These are phyloP conservation scores for Caenorhabditis virilis DNA, from an alignment of 2,888 invertebrate species.

Conservation along the genomic window DNA sequence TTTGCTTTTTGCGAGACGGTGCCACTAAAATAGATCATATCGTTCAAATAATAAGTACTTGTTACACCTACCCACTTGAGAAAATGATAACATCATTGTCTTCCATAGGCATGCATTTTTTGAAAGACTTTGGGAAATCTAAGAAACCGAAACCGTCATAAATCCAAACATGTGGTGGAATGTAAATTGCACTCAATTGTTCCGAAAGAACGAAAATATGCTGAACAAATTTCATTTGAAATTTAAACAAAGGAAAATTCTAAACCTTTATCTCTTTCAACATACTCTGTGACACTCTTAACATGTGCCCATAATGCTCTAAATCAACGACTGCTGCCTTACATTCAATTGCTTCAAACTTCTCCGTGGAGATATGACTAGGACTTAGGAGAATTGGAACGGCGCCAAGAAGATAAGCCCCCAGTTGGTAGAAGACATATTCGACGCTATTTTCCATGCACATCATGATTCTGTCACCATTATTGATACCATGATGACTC, in stretches of 20 bases:
- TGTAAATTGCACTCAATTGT: conserved; percentile 28
- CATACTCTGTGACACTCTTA: conserved; percentile 10
- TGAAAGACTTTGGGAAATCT: conserved; percentile 22
- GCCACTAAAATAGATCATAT: conserved; percentile 15
- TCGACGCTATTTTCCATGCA: conserved; percentile 48
- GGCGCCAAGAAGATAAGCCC: conserved; percentile 29
- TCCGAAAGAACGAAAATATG: conserved; percentile 41
- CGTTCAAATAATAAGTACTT: neutral
- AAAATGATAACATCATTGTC: conserved; percentile 10
- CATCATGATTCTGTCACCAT: conserved; percentile 28
- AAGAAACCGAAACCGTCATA: conserved; percentile 44
- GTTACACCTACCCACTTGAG: conserved; percentile 9
- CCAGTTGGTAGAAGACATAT: conserved; percentile 38
- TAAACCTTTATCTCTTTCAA: conserved; percentile 12
- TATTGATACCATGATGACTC: conserved; percentile 35
- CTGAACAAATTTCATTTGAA: conserved; percentile 11
- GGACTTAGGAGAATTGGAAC: conserved; percentile 42
- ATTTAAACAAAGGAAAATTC: too few relatives aligned
- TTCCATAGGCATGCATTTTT: conserved; percentile 3
- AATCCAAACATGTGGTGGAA: conserved; percentile 39
- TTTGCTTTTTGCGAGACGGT: conserved; percentile 8
- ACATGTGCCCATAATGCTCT: conserved; percentile 37
- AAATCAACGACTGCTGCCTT: conserved; percentile 36
- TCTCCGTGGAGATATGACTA: conserved; percentile 31
- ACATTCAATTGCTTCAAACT: conserved; percentile 22